Base-by-base conservation (phyloP, 2,888 invertebrate genomes). In the Callinectes sapidus region DNA sequence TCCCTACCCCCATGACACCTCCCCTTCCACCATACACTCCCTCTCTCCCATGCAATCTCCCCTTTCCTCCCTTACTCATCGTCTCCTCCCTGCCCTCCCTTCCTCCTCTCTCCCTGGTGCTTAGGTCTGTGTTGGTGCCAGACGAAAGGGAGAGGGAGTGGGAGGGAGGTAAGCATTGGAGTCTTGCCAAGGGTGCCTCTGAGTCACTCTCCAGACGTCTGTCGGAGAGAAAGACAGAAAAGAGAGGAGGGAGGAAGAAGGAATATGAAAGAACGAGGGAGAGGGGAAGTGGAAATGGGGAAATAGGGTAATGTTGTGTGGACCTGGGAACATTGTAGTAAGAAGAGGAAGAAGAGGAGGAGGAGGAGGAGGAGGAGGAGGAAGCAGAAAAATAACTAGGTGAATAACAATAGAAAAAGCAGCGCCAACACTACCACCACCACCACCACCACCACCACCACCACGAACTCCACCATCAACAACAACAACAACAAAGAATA, bases 191-290 rank as follows among this genome's bases (percentile, higher is more conserved):
- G 28, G 71, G 71, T 8, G 10, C 28, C 28, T 71, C 71, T 71
- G 71, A 71, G 71, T 71, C 71, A 71, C 71, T 71, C 71, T 71
- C 71, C 71, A 71, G 71, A 71, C 71, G 71, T 71, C 71, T 71
- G 71, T n/a, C 71, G 71, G 28, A n/a, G 18, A 35, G 5, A 8
- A 81, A 35, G 81, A 81, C 14, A 81, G 35, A 28, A 28, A 77
- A 13, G n/a, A 28, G 13, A 61, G 23, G 3, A 61, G 13, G 23
- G 23, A 55, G 23, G 61, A 61, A 61, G 18, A 61, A 61, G 61
- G 61, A 61, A 61, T 61, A 61, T 23, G 61, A 61, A 23, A 6
- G 23, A 61, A 61, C 61, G 61, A 61, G 18, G 61, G 13, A 23
- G 18, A 61, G 6, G 23, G 61, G 23, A 61, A 61, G 3, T 61